A percentile compares a stretch with the other conserved stretches of the same genome.
Conservation (phyloP, 1,140 invertebrate species). For the Scaptodrosophila lebanonensis region DNA sequence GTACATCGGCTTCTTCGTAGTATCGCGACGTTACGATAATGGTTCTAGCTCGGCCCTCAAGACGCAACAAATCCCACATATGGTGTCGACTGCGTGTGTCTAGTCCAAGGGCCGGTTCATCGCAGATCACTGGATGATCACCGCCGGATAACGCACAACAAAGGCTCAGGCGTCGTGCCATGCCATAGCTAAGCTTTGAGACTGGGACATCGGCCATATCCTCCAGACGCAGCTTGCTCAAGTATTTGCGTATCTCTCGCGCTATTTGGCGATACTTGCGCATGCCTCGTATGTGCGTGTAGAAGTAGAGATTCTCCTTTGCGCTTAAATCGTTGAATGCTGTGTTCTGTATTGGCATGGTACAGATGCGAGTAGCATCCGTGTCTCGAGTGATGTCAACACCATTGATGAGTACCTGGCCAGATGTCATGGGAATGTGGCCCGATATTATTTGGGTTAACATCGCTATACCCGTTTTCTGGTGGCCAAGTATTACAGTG, state of each 20-base stretch:
- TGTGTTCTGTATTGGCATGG: slow-evolving; percentile 1
- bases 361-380: not conserved
- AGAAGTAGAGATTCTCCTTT: slow-evolving; percentile 16
- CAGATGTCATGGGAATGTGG: not conserved
- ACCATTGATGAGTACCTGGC: slow-evolving; percentile 3
- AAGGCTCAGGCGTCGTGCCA: slow-evolving; percentile 9
- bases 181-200: not conserved
- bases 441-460: slow-evolving; percentile 20
- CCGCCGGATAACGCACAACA: slow-evolving; percentile 22
- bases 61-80: slow-evolving; percentile 15
- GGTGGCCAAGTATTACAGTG: slow-evolving; percentile 13
- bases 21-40: slow-evolving; percentile 10
- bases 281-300: slow-evolving; percentile 14
- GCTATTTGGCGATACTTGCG: slow-evolving; percentile 13
- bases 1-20: slow-evolving; percentile 10
- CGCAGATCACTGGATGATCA: slow-evolving; percentile 5
- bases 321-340: slow-evolving; percentile 6
- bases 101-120: slow-evolving; percentile 4
- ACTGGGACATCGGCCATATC: not conserved
- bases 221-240: not conserved
- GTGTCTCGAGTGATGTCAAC: not conserved
- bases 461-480: not conserved
- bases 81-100: not conserved
- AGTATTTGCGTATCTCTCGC: slow-evolving; percentile 14
- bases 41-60: not conserved